phyloP scores from a whole-genome alignment of 2,797 vertebrate genomes.

The Coranthus polyacanthus region DNA sequence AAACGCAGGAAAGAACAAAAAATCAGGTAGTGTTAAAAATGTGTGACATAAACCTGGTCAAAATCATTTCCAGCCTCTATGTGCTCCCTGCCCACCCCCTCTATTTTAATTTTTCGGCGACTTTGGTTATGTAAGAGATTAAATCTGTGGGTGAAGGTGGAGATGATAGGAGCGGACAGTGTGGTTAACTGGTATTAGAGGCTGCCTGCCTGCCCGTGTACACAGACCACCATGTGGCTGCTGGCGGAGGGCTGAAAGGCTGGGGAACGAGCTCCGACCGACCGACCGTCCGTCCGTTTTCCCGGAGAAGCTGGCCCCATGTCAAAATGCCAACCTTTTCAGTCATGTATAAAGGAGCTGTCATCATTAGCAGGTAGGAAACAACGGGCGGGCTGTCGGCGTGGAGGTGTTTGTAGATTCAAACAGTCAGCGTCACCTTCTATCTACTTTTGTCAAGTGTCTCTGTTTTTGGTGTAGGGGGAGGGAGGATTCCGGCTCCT shows the following conservation, averaged over 20 bases:
- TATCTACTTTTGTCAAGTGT: conserved; percentile 1
- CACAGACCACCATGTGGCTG: conserved; percentile 71
- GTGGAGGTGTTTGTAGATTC: not conserved
- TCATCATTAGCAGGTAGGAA: conserved; percentile 93
- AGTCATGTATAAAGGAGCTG: conserved; percentile 91
- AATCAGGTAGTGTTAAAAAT: too few relatives aligned
- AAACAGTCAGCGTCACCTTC: not conserved
- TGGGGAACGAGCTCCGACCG: conserved; percentile 11
- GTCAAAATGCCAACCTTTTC: conserved; percentile 90
- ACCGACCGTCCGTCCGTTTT: conserved; percentile 12
- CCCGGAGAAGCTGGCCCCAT: conserved; percentile 49
- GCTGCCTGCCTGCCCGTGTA: conserved; percentile 40
- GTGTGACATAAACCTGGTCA: too few relatives aligned
- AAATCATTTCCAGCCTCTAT: not conserved
- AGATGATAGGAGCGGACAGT: conserved; percentile 72
- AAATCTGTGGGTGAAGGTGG: conserved; percentile 73
- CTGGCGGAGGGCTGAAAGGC: conserved; percentile 34
- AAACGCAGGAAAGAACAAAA: too few relatives aligned
- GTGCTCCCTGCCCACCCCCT: not conserved
- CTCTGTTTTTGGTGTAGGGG: not conserved
- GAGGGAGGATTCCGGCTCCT: not conserved
- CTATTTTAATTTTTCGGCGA: conserved; percentile 18
- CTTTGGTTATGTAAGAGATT: conserved; percentile 75
- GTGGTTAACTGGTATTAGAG: conserved; percentile 77
- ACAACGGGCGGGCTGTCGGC: too few relatives aligned